Evolutionary conservation across 1,140 invertebrate species (phyloP), one percentile per base, ranked within the genome.

Genomic region (Saccostrea cuccullata): DNA sequence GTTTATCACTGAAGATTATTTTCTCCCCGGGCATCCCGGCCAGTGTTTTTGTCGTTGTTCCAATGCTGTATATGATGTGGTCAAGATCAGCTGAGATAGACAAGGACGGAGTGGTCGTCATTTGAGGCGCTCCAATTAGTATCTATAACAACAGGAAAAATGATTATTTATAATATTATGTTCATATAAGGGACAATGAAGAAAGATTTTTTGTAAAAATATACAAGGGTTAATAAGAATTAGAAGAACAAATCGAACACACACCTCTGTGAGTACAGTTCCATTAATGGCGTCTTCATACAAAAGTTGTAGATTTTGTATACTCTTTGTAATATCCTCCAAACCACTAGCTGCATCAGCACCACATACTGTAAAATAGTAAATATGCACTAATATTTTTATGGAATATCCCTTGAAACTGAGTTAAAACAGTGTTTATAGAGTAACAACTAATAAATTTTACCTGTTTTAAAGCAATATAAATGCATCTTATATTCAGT

Each of bases 201-300:
- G 5, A 47, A 9, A 47, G n/a, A n/a, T n/a, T n/a, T n/a, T n/a
- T 36, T 36, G n/a, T 36, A 36, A 36, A 36, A 36, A 36, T 36
- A 36, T 47, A 47, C 6, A 3, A 3, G 0, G 47, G 0, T 64
- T 64, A n/a, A n/a, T 6, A n/a, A 1, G 58, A 64, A 20, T 20
- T n/a, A 6, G 17, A 64, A n/a, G 58, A 6, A 6, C 1, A 0
- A 64, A 64, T 64, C 15, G 5, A 64, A 15, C 13, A 77, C 70
- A 13, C 15, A 40, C 70, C 23, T 77, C 23, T 15, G 70, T 77
- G 70, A 77, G 26, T 15, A 77, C 26, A 17, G 70, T 77, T 12
- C 70, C 70, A 26, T 77, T 77, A 26, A 77, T 36, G 30, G 70
- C 6, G 70, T 77, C 70, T 77, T 77, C 70, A 30, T 77, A 77